phyloP scores from a whole-genome alignment of 2,888 invertebrate genomes.

The Odontocolon sp. region DNA sequence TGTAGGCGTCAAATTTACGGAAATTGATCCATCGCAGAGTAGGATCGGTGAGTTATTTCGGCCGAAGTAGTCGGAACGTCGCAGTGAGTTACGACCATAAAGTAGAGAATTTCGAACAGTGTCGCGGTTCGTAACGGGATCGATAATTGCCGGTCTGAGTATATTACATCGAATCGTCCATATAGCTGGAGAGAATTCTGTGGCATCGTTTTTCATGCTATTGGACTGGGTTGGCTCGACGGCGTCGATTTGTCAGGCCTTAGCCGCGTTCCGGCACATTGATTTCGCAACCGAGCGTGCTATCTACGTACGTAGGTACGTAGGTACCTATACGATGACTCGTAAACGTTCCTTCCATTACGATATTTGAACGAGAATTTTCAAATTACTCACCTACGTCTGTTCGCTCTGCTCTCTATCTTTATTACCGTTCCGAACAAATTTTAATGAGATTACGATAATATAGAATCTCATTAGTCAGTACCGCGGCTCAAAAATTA shows the following conservation, averaged over 20 bases:
- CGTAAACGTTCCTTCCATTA: conserved; percentile 41
- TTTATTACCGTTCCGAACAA: background rate
- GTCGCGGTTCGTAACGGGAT: conserved; percentile 11
- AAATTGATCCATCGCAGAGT: background rate
- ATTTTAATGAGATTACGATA: no score
- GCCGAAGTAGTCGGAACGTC: background rate
- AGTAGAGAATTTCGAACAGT: conserved; percentile 11
- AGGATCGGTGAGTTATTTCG: conserved; percentile 19
- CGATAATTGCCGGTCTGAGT: conserved; percentile 41
- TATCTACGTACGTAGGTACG: conserved; percentile 16
- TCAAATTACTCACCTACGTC: background rate
- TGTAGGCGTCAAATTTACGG: background rate
- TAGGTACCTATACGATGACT: conserved; percentile 37
- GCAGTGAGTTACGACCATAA: background rate
- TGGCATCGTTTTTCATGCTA: conserved; percentile 52
- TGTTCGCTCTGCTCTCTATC: background rate
- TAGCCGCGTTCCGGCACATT: conserved; percentile 62
- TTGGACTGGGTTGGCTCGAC: conserved; percentile 23
- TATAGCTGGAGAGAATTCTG: conserved; percentile 25
- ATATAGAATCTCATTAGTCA: no score
- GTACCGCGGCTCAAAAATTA: no score
- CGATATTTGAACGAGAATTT: conserved; percentile 26
- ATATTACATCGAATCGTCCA: conserved; percentile 27
- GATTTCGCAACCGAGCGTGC: conserved; percentile 55
- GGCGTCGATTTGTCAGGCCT: conserved; percentile 59